Evolutionary conservation across 2,797 vertebrate species (phyloP).

Genomic region (Neostethus bicornis): DNA sequence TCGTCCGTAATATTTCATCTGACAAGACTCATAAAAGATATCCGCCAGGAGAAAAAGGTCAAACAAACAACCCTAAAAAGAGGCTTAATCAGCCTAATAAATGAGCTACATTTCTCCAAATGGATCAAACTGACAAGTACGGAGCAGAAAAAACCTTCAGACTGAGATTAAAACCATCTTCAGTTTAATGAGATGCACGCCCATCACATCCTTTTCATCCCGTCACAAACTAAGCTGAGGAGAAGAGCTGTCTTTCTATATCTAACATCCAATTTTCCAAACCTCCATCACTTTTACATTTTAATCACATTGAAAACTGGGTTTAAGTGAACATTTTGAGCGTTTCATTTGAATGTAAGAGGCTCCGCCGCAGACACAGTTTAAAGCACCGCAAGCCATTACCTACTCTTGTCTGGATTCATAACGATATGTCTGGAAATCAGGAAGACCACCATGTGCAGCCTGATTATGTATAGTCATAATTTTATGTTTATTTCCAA

Average conservation of each 20-base stretch:
- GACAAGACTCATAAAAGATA: too few species aligned
- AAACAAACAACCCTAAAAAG: neutral
- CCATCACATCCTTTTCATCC: conserved; percentile 5
- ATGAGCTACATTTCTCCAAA: too few species aligned
- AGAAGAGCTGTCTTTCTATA: conserved; percentile 1
- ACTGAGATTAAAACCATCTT: neutral
- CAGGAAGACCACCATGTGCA: too few species aligned
- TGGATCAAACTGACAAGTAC: too few species aligned
- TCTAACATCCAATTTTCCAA: neutral
- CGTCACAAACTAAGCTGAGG: conserved; percentile 1
- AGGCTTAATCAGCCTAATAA: too few species aligned
- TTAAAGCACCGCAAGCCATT: conserved; percentile 1
- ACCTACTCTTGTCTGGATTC: conserved; percentile 3
- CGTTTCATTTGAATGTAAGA: conserved; percentile 37
- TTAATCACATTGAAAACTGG: conserved; percentile 22
- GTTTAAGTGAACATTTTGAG: conserved; percentile 31
- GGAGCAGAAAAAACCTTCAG: too few species aligned
- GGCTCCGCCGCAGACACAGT: conserved; percentile 5
- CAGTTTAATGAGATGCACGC: neutral
- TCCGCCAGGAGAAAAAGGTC: too few species aligned
- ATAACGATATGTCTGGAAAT: too few species aligned
- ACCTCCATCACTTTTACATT: neutral
- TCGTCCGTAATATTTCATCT: neutral
- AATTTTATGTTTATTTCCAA: neutral
- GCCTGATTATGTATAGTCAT: too few species aligned